Evolutionary conservation across 2,888 invertebrate genomes (phyloP), one percentile per base, ranked within the genome.

Genomic region (Tillus elongatus): DNA sequence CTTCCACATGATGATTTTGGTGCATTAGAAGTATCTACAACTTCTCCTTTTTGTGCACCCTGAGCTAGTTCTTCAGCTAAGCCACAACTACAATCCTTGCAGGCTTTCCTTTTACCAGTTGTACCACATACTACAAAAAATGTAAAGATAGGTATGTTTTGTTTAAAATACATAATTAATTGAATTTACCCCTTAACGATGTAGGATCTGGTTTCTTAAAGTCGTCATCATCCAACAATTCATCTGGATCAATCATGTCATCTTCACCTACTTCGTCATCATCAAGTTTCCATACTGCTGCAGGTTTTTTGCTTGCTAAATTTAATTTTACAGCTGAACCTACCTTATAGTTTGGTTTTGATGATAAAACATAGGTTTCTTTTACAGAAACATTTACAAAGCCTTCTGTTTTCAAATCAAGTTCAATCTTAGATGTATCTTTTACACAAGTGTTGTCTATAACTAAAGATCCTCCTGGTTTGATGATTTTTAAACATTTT

Each of bases 61-160:
- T 70, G 74, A 32, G 75, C 79, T 35, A 96, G 67, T 64, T 96
- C 92, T 49, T 97, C 96, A 2, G 96, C 96, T 40, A 99, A 70
- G 1, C 98, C 98, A 66, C 98, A 99, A 1, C 86, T 80, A 61
- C 98, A 99, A 65, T 98, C 88, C 52, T 97, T 98, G 58, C 98
- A 98, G 0, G 98, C 96, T 66, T 93, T 95, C 39, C 89, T 75
- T 64, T 92, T 88, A 1, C 90, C 91, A 1, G 89, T 89, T 2
- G 87, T 86, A 8, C 82, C 78, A 60, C 89, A 89, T 12, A 87
- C 89, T 77, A 50, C 24, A 63, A 58, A 4, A 31, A 3, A 29
- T 6, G 10, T 4, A 6, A 29, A n/a, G 4, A 29, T 29, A 8
- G 4, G 11, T 9, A 11, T 11, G 11, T 9, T 8, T 11, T 9